Conservation (phyloP, 23 tunicate genomes). For the Trididemnum clinides region DNA sequence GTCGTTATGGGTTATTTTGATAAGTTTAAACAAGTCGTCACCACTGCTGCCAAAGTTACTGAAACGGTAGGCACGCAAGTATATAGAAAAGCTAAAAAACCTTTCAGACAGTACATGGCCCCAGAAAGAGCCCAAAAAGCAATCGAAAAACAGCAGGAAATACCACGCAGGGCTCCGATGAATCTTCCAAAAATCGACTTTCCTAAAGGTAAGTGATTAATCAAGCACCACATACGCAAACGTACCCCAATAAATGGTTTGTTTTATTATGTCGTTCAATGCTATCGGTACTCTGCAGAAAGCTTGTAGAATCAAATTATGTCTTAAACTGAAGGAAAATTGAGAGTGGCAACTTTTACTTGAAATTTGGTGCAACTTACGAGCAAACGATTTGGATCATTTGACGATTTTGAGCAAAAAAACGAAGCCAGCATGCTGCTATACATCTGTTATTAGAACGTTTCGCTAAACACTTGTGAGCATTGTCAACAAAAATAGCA, state of each 20-base stretch:
- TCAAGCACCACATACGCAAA: too few species aligned
- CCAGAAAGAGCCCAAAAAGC: slow-evolving; percentile 57
- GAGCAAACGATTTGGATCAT: too few species aligned
- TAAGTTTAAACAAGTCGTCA: neutral
- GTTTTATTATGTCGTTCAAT: neutral
- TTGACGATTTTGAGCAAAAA: too few species aligned
- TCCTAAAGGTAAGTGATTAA: slow-evolving; percentile 57
- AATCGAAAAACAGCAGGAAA: slow-evolving; percentile 43
- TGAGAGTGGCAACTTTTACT: too few species aligned
- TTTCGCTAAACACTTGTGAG: too few species aligned
- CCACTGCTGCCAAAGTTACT: neutral
- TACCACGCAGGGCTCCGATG: slow-evolving; percentile 77
- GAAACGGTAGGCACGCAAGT: slow-evolving; percentile 7
- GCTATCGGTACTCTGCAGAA: neutral
- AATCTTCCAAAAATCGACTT: slow-evolving; percentile 65
- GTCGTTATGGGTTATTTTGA: slow-evolving; percentile 1
- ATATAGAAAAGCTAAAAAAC: slow-evolving; percentile 52
- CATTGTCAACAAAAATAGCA: too few species aligned
- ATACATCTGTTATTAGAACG: too few species aligned
- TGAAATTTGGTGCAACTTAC: too few species aligned
- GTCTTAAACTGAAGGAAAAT: too few species aligned
- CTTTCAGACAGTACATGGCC: slow-evolving; percentile 74
- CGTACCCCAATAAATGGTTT: too few species aligned
- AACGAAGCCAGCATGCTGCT: too few species aligned
- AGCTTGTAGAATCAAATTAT: too few species aligned